Base-by-base conservation (phyloP, 2,797 vertebrate species). In the Agapornis canus region DNA sequence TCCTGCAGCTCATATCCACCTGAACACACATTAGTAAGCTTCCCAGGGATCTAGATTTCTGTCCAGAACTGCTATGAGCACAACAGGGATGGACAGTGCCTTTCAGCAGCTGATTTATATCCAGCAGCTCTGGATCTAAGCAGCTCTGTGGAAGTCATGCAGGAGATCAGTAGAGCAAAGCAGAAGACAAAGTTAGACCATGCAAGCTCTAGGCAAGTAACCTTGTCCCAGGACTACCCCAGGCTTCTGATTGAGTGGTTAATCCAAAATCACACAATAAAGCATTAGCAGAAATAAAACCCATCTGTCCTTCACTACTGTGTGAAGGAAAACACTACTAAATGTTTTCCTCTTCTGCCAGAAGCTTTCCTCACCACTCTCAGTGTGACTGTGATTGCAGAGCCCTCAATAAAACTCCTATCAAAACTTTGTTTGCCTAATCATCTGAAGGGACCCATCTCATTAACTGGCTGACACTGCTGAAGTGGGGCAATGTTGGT, bases 371-470 rank as follows among this genome's bases (percentile, higher is more conserved):
- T 72, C 16, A 2, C 15, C 32, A 19, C 14, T 90, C 49, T 56
- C 48, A 82, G 56, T 0, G 0, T 84, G 64, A 88, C 66, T 78
- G 80, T 82, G 85, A 93, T 87, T 95, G 87, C 5, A 18, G 59
- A 91, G 42, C 61, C 22, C 75, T 91, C 82, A 86, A 65, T 94
- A 94, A 92, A 97, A 94, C 64, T 96, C 94, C 68, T 76, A 49
- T 95, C 93, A 95, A 92, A 97, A 97, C 79, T 96, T 90, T 92
- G 66, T 95, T 96, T 97, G 90, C 82, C 92, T 97, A 88, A 77
- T 86, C 94, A 93, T 96, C 95, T 94, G 87, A 45, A 76, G 95
- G 72, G 91, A 94, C 61, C 23, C 49, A 84, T 95, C 78, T 94
- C 97, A 97, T 97, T 96, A 97, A 88, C 76, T 76, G 65, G 56